Evolutionary conservation across 2,797 vertebrate genomes (phyloP), one percentile per base, ranked within the genome.

Genomic region (Enteromius mattozi): DNA sequence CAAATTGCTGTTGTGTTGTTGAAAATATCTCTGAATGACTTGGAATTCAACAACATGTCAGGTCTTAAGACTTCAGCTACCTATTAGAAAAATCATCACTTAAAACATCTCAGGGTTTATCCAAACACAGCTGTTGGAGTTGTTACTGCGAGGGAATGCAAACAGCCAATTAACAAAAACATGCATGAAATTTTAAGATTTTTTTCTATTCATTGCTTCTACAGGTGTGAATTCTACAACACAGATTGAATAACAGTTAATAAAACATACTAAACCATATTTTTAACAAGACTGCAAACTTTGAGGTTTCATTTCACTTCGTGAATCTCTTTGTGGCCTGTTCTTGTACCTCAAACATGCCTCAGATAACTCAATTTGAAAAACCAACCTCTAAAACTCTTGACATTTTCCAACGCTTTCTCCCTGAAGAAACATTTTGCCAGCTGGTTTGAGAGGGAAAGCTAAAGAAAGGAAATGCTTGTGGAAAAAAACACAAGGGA

Each of bases 381-480:
- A 47, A 16, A 40, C 2, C 1, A 54, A 54, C 13, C 51, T 75
- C 61, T 24, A 27, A 49, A 83, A 81, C 83, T 59, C 13, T 66
- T 54, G 86, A 89, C 83, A 90, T 91, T 92, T 88, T 88, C 93
- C 90, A 91, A 92, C 78, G 80, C 89, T 88, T 86, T 91, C 88
- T 68, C 70, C 65, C 84, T 54, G 42, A 86, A 89, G 87, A 87
- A 91, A 91, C 85, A 89, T 81, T 82, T 76, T 89, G 91, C 92
- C 92, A 94, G 93, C 87, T 93, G 92, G 90, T 92, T 88, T 90
- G 89, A 91, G 86, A 76, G 82, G 78, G 27, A 83, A 87, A 56
- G 82, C 37, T 80, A 35, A 59, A 72, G 81, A 59, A 91, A 93
- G 94, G 94, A 95, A 93, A 88, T 92, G 87, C 90, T 90, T 80